Conservation (phyloP, 2,888 invertebrate species). For the Syrista parreyssii region DNA sequence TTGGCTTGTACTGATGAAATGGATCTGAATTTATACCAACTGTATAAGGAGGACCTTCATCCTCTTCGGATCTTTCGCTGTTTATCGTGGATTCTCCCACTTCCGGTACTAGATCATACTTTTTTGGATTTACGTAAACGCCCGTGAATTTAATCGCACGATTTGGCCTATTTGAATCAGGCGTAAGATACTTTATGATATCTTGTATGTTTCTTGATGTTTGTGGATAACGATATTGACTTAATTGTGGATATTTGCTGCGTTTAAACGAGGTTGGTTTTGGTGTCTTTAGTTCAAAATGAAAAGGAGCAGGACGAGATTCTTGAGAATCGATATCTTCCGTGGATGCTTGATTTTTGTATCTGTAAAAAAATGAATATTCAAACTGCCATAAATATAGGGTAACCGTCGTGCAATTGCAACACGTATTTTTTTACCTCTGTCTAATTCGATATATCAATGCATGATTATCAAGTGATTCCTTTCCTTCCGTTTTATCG, state of each 20-base stretch:
- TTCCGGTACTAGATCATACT: conserved; percentile 48
- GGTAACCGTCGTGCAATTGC: background rate
- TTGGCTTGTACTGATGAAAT: conserved; percentile 77
- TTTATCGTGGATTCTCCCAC: conserved; percentile 46
- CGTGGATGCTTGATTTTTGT: conserved; percentile 41
- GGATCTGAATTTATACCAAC: conserved; percentile 70
- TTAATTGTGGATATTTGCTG: conserved; percentile 57
- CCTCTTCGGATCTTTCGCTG: conserved; percentile 47
- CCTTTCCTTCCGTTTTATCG: conserved; percentile 38
- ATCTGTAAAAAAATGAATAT: conserved; percentile 29
- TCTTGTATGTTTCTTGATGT: conserved; percentile 62
- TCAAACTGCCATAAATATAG: background rate
- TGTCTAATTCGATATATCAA: conserved; percentile 56
- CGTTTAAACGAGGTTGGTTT: conserved; percentile 56
- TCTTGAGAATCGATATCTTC: conserved; percentile 54
- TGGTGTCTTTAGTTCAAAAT: conserved; percentile 59
- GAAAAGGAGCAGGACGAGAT: conserved; percentile 70
- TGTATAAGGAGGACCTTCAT: conserved; percentile 51
- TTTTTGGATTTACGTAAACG: conserved; percentile 60
- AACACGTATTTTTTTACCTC: conserved; percentile 35
- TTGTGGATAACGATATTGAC: conserved; percentile 59
- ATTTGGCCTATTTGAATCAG: conserved; percentile 43
- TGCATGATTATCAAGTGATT: conserved; percentile 57
- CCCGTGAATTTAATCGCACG: conserved; percentile 63
- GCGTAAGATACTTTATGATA: conserved; percentile 60